Conservation (phyloP, 2,797 vertebrate genomes). For the Halcyon chelicuti region DNA sequence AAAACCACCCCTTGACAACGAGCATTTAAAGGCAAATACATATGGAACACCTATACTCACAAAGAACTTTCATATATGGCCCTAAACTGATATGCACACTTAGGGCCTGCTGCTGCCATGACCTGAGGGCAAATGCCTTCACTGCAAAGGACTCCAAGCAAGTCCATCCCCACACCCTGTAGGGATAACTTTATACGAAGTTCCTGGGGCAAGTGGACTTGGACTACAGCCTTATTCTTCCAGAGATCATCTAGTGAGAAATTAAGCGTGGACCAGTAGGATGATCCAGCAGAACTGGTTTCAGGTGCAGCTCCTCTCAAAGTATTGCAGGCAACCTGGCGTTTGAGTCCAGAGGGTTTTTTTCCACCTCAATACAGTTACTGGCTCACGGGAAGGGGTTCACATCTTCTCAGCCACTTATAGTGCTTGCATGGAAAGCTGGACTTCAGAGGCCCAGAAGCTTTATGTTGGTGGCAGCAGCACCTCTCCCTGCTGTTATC, state of each 20-base stretch:
- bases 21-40: not conserved
- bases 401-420: not conserved
- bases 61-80: not conserved
- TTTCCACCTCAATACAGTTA: not conserved
- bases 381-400: not conserved
- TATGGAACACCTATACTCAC: not conserved
- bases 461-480: not conserved
- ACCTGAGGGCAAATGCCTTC: not conserved
- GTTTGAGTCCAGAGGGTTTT: not conserved
- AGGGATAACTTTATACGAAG: not conserved
- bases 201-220: not conserved
- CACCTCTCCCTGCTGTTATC: not conserved
- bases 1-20: not conserved
- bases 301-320: not conserved
- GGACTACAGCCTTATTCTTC: not conserved
- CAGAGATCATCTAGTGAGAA: not conserved
- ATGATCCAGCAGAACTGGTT: not conserved
- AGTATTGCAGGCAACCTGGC: not conserved
- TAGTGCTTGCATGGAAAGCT: not conserved
- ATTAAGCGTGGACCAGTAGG: not conserved
- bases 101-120: not conserved
- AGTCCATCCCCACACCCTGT: not conserved
- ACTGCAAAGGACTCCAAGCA: not conserved
- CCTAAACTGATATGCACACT: not conserved
- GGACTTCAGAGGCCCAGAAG: not conserved